These are phyloP conservation scores for Mesoclemmys tuberculata DNA, from an alignment of 2,113 vertebrate species.

Conservation along the genomic window DNA sequence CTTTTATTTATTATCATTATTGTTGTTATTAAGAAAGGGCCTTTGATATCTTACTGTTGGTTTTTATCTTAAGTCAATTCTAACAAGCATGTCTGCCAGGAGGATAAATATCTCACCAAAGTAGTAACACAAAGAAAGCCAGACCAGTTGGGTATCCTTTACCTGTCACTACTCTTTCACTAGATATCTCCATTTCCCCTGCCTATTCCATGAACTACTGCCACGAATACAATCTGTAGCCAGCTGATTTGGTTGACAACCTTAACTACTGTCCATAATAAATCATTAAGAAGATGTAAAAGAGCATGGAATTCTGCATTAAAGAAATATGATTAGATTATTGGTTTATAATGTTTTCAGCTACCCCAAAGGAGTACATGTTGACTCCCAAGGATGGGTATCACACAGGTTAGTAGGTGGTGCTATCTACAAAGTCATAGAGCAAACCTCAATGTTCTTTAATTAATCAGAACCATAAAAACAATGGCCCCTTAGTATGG, in stretches of 20 bases:
- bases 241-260: constrained; percentile 7
- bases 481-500: accelerated
- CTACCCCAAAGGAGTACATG: neutral
- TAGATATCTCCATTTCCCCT: neutral
- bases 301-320: neutral
- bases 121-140: neutral
- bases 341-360: neutral
- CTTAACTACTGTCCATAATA: neutral
- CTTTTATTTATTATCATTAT: neutral
- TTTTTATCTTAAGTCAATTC: neutral
- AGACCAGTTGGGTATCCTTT: neutral
- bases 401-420: neutral
- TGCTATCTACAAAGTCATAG: neutral
- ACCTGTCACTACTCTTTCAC: neutral
- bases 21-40: neutral
- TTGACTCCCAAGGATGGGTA: neutral
- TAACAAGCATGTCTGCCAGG: neutral
- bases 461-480: neutral
- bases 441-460: neutral
- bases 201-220: neutral
- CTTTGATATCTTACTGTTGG: constrained; percentile 22
- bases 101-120: neutral
- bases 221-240: neutral
- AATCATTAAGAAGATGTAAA: neutral
- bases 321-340: neutral